Evolutionary conservation across 2,888 invertebrate species (phyloP), one percentile per base, ranked within the genome.

Genomic region (Spilosoma lubricipeda): DNA sequence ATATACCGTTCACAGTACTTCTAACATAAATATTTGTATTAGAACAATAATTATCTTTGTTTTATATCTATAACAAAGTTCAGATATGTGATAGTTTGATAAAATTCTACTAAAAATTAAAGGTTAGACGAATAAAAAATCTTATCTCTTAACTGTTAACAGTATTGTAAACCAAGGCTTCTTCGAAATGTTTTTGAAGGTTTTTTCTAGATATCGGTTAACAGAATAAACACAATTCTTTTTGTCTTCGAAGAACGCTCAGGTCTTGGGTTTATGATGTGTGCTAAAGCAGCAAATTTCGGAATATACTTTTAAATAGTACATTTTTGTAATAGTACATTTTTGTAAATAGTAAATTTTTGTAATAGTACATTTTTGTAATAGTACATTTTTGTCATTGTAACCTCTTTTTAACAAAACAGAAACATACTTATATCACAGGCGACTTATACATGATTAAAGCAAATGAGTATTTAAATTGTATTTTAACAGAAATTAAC

Each of bases 111-210:
- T 63, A 76, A 20, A 76, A 79, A 76, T 70, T 80, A 76, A 84
- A 86, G 85, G 85, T 86, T 82, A 86, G 52, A 76, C 78, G 84
- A 89, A 88, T 88, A 72, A 81, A 83, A 85, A 87, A 85, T 48
- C 85, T 89, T 87, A 90, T 90, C 88, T 67, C 13, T 36, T 36
- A 76, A 76, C 70, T 76, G 83, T 85, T 84, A 86, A 83, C 83
- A 81, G 77, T 75, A 52, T 23, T 18, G 52, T 52, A 52, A 23
- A 52, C 23, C 52, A 52, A 52, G 52, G 52, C 2, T 52, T 52
- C 52, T 52, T 23, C 52, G 52, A 52, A 52, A 52, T 52, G 2
- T 52, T 23, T 48, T 52, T 20, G 23, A 52, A 48, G 48, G 52
- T 20, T 52, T 52, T 48, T 8, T 52, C 48, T 7, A 52, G 52